phyloP scores from a whole-genome alignment of 2,797 vertebrate genomes.

The Mionectes olivaceus region DNA sequence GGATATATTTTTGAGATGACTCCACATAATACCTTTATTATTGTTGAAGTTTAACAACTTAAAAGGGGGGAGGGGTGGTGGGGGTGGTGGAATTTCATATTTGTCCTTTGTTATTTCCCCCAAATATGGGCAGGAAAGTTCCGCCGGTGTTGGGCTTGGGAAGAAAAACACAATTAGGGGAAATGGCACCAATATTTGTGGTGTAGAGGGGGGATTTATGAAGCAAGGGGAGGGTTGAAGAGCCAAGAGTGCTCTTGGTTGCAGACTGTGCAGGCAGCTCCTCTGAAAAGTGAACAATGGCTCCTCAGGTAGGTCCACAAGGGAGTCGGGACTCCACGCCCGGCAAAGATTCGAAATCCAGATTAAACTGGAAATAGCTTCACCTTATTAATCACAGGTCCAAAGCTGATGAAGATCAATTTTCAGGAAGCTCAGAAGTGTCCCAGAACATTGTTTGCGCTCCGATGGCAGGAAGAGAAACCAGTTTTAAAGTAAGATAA shows the following conservation, averaged over 20 bases:
- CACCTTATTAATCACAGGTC: not conserved
- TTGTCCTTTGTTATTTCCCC: conserved; percentile 50
- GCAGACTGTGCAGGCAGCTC: not conserved
- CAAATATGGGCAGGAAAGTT: conserved; percentile 54
- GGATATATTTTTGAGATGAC: conserved; percentile 73
- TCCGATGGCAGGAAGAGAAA: not conserved
- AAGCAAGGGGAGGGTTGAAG: not conserved
- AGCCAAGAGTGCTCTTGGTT: not conserved
- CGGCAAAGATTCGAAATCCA: not conserved
- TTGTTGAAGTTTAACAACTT: conserved; percentile 66
- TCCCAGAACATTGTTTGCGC: not conserved
- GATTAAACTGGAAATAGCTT: not conserved
- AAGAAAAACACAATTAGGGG: not conserved
- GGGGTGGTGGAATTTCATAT: not conserved
- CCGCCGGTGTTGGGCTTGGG: not conserved
- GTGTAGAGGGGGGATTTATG: not conserved
- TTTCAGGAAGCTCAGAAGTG: not conserved
- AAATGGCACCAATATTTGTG: conserved; percentile 35
- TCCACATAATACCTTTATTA: conserved; percentile 73
- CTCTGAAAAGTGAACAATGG: not conserved
- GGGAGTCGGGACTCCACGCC: not conserved
- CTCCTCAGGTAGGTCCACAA: not conserved
- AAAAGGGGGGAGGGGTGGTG: not conserved
- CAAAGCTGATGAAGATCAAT: not conserved
- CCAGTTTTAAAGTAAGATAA: not conserved